A percentile compares a stretch with the other conserved stretches of the same genome.
These are phyloP conservation scores for Delia radicum DNA, from an alignment of 1,140 invertebrate species.

Conservation along the genomic window DNA sequence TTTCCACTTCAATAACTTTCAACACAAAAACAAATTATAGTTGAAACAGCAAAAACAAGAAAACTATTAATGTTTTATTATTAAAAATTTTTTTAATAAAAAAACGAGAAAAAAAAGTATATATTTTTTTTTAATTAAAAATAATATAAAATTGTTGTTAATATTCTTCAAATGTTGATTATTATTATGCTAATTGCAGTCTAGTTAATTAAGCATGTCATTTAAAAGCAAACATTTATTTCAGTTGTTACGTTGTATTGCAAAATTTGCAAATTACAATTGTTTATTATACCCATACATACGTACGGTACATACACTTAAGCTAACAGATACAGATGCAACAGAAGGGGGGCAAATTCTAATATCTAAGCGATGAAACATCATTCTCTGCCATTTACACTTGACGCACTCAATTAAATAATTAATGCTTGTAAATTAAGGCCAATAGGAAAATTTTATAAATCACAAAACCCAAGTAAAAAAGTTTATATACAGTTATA, in stretches of 20 bases:
- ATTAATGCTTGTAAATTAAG: not conserved
- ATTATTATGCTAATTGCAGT: slow-evolving; percentile 1
- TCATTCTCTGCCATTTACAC: slow-evolving; percentile 15
- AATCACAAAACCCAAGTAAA: too few species aligned
- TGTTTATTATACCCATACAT: not conserved
- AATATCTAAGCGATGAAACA: slow-evolving; percentile 15
- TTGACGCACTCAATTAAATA: slow-evolving; percentile 22
- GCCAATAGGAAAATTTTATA: too few species aligned
- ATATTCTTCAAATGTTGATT: too few species aligned
- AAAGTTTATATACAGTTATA: too few species aligned
- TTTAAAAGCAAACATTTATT: not conserved
- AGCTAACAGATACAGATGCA: too few species aligned
- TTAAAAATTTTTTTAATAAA: too few species aligned
- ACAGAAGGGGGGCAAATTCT: too few species aligned
- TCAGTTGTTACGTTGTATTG: not conserved
- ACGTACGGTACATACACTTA: not conserved
- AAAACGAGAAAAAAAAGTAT: not conserved
- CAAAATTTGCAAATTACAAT: not conserved
- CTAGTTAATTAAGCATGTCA: slow-evolving; percentile 4
- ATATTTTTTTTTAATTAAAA: not conserved
- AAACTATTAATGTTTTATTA: too few species aligned
- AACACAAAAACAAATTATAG: too few species aligned
- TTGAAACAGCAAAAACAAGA: not conserved
- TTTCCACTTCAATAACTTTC: not conserved
- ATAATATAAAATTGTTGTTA: not conserved